Base-by-base conservation (phyloP, 1,140 invertebrate species). In the Neodiprion fabricii region DNA sequence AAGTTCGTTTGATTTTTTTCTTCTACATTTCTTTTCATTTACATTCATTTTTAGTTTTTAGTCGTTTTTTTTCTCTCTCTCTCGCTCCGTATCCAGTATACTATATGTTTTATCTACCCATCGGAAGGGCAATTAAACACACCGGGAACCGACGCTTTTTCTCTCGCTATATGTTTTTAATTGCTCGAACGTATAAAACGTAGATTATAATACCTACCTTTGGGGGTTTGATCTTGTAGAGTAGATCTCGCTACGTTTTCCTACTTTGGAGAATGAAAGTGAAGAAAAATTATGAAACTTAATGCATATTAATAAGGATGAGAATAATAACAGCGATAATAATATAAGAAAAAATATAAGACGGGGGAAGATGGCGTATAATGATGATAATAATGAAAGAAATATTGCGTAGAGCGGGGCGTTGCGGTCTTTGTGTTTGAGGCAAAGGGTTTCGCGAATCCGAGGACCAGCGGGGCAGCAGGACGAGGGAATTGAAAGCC, bases 381-480 rank as follows among this genome's bases (percentile, higher is more conserved):
- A 12, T 61, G 53, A 61, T 12, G n/a, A 61, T 61, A 61, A 61
- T 61, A 17, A 61, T 12, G 53, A 21, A 69, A 69, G 23, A 69
- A 14, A 47, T 9, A 23, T 21, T 12, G 67, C 40, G 67, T 7
- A 8, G 21, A 21, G 67, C 10, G 23, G 67, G 67, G 23, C 10
- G 67, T 10, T 10, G 7, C 10, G 67, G 67, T 61, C 53, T 61
- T 61, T 61, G 53, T 61, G 67, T 69, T 7, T 21, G 67, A 21
- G 23, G 67, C 21, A 47, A 47, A n/a, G 66, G 5, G 65, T 23
- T 67, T 17, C 28, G 17, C 21, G 47, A 23, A 17, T 40, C 40
- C 47, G 79, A 70, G 53, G 74, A 74, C 71, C 74, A 73, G 48
- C 28, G 74, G 12, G 71, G 73, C 14, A 73, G 28, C 72, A 50